Evolutionary conservation across 2,888 invertebrate species (phyloP), one percentile per base, ranked within the genome.

Genomic region (Julus scandinavius): DNA sequence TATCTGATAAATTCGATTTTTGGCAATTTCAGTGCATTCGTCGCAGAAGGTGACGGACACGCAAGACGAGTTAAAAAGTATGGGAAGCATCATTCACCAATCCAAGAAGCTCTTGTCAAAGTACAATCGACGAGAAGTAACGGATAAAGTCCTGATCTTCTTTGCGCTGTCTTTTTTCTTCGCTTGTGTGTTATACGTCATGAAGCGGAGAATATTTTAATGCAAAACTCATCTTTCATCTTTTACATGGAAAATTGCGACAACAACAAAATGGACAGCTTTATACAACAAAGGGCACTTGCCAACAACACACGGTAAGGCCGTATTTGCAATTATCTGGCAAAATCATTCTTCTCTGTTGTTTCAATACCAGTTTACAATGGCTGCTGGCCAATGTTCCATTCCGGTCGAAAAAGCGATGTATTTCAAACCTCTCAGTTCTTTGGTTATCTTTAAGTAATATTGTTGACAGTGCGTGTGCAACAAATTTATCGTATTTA

Each of bases 101-200:
- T 97, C 98, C 0, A 96, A 97, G 90, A 98, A 97, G 92, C 93
- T 99, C 11, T 93, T 99, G 85, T 97, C 97, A 88, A 99, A 99
- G 93, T 99, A 98, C 92, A 97, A 97, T 3, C 94, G 98, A 88
- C 94, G 99, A 63, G 99, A 99, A 93, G 96, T 97, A 90, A 99
- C 99, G 0, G 99, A 99, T 92, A 98, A 98, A 94, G 95, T 98
- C 89, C 94, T 99, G 11, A 94, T 97, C 91, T 95, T 96, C 90
- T 95, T 98, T 91, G 97, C 97, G 89, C 96, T 98, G 92, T 94
- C 95, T 5, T 96, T 98, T 93, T 98, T 98, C 92, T 93, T 97
- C 90, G 96, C 96, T 17, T 97, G 97, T 90, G 97, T 98, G 85
- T 93, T 98, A 91, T 99, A 99, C 91, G 97, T 99, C 91, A 94